Evolutionary conservation across 1,140 invertebrate species (phyloP), one percentile per base, ranked within the genome.

Genomic region (Diachasma alloeum): DNA sequence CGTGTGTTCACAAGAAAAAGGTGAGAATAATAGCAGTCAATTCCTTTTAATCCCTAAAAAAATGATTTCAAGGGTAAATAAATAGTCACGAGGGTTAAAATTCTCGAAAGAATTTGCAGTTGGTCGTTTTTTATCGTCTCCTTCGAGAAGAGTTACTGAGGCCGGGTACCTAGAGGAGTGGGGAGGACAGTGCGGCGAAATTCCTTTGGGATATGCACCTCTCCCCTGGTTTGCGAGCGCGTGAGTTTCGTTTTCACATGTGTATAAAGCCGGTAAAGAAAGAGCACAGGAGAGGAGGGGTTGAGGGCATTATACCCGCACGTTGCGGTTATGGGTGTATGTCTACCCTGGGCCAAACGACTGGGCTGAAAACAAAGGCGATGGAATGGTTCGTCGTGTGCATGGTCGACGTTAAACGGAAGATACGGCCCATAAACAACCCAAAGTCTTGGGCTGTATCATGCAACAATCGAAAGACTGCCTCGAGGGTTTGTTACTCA

Each of bases 361-460:
- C 70, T 42, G 70, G 70, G 42, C 70, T 19, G 70, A 46, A 72
- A 72, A 72, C 70, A 72, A 72, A 72, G 70, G 42, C 70, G 42
- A 70, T 70, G 37, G 19, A 37, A 70, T 70, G 68, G 37, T 70
- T 22, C 68, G 68, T 70, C 37, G 68, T 46, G 68, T 42, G 36
- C 26, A 70, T 39, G 44, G 68, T 46, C 42, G 70, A 72, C 70
- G 48, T 53, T 72, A 72, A 72, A 72, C 70, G 70, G 22, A 46
- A 72, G 37, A 72, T 72, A 46, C 70, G 42, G 42, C 36, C 70
- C 70, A 72, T 72, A 72, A 72, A 72, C 39, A 48, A 72, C 70
- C 42, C 70, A 31, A 31, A 72, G 42, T 53, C 70, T 44, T 22
- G 70, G 42, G 9, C 22, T 63, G 44, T 72, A 72, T 72, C 42